These are phyloP conservation scores for Semotilus atromaculatus DNA, from an alignment of 2,797 vertebrate genomes.

Conservation along the genomic window DNA sequence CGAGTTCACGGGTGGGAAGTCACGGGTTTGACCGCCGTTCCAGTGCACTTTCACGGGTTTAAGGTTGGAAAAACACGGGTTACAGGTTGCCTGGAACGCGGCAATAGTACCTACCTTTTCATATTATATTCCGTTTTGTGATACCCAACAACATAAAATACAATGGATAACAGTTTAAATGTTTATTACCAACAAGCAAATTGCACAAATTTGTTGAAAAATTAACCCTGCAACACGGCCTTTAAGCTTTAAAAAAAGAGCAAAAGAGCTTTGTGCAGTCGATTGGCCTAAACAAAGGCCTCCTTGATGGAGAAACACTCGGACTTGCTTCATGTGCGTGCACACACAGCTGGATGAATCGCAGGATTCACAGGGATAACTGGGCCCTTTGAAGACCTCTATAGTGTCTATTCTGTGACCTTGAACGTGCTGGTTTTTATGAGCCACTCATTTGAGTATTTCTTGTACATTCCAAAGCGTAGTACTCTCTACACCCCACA, in stretches of 20 bases:
- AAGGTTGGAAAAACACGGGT: no score
- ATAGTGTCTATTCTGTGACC: constrained; percentile 29
- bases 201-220: no score
- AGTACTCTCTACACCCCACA: not conserved
- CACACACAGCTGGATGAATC: constrained; percentile 51
- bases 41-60: no score
- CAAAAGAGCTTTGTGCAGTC: constrained; percentile 11
- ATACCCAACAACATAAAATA: no score
- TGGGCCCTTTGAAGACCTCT: constrained; percentile 23
- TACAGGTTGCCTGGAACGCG: no score
- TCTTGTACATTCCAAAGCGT: not conserved
- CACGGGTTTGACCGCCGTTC: no score
- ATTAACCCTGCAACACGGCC: no score
- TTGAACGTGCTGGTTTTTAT: constrained; percentile 2
- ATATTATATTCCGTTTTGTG: no score
- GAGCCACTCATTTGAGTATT: not conserved
- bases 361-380: constrained; percentile 57
- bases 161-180: no score
- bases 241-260: constrained; percentile 38
- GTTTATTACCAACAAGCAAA: no score
- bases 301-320: constrained; percentile 69
- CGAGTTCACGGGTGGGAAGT: no score
- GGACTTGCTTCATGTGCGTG: constrained; percentile 29
- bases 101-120: no score
- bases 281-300: constrained; percentile 70